phyloP scores from a whole-genome alignment of 2,797 vertebrate genomes.

The Erethizon dorsatum region DNA sequence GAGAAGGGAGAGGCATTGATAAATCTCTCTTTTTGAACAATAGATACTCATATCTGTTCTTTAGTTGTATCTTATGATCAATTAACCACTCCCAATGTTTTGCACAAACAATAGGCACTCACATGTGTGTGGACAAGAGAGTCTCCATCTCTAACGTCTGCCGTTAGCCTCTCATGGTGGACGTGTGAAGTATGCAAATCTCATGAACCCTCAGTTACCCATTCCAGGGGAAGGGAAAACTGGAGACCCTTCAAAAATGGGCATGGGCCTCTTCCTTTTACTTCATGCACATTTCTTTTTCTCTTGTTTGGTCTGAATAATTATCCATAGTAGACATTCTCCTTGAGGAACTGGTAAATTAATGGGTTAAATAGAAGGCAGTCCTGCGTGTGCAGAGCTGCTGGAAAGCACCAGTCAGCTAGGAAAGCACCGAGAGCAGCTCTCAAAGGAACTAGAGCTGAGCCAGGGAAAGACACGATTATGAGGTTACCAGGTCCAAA shows the following conservation, averaged over 20 bases:
- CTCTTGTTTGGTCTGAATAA: conserved; percentile 8
- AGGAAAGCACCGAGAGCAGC: neutral
- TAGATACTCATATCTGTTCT: neutral
- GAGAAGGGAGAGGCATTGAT: neutral
- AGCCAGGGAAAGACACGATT: neutral
- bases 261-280: neutral
- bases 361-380: neutral
- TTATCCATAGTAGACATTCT: neutral
- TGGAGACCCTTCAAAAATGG: neutral
- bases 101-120: neutral
- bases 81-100: neutral
- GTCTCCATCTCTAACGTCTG: neutral
- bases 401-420: neutral
- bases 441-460: neutral
- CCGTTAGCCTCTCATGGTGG: neutral
- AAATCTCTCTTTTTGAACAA: neutral
- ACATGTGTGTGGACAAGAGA: neutral
- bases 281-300: neutral
- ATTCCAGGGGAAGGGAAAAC: neutral
- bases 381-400: neutral
- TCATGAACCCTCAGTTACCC: neutral
- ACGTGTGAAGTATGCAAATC: neutral
- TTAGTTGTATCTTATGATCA: neutral
- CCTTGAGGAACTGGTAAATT: neutral
- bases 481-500: neutral